Conservation (phyloP, 2,797 vertebrate genomes). For the Miichthys miiuy region DNA sequence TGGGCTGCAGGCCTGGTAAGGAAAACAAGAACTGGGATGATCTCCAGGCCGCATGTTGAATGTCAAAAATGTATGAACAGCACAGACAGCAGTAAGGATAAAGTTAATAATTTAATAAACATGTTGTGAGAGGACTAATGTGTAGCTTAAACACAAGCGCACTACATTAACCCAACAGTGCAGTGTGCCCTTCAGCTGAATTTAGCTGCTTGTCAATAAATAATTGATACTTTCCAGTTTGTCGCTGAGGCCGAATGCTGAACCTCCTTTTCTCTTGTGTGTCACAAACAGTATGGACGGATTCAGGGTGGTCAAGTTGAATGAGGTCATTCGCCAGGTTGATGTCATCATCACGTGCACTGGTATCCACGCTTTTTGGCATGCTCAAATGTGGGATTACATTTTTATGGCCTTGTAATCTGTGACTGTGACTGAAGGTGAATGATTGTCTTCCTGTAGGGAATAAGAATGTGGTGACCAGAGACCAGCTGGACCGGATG, state of each 20-base stretch:
- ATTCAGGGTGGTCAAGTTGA: slow-evolving; percentile 95
- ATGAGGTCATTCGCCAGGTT: slow-evolving; percentile 93
- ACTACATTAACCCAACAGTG: not conserved
- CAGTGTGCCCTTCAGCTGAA: not conserved
- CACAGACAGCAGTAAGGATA: slow-evolving; percentile 8
- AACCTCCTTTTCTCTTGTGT: slow-evolving; percentile 42
- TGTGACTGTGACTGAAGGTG: not conserved
- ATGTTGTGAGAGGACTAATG: slow-evolving; percentile 3
- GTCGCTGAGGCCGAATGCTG: slow-evolving; percentile 4
- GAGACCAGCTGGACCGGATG: slow-evolving; percentile 95
- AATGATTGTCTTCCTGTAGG: slow-evolving; percentile 77
- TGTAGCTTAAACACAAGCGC: not conserved
- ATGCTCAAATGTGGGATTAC: slow-evolving; percentile 7
- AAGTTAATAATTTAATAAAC: slow-evolving; percentile 11
- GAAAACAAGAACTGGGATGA: slow-evolving; percentile 18
- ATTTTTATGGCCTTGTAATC: slow-evolving; percentile 19
- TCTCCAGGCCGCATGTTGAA: slow-evolving; percentile 14
- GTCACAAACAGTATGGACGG: slow-evolving; percentile 92
- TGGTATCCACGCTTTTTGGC: slow-evolving; percentile 79
- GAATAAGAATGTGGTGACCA: slow-evolving; percentile 96
- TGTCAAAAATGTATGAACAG: not conserved
- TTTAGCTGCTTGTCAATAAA: slow-evolving; percentile 32
- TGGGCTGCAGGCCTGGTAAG: slow-evolving; percentile 95
- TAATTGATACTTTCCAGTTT: slow-evolving; percentile 11
- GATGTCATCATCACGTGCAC: slow-evolving; percentile 97